Conservation (phyloP, 2,797 vertebrate genomes). For the Pampus argenteus region DNA sequence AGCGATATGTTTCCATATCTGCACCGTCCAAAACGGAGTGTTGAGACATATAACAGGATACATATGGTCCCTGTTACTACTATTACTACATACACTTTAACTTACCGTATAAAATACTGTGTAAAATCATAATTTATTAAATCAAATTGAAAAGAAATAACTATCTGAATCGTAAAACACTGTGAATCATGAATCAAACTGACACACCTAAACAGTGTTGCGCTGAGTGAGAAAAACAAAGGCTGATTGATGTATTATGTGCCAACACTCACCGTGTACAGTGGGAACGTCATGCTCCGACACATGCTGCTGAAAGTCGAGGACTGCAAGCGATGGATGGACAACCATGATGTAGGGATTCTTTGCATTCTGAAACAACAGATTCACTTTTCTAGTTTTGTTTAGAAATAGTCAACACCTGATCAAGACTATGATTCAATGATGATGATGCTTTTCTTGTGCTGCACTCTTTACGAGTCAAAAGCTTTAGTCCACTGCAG, state of each 20-base stretch:
- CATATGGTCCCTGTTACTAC: too few relatives aligned
- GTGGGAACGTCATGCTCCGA: constrained; percentile 77
- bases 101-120: too few relatives aligned
- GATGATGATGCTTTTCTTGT: neutral
- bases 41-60: neutral
- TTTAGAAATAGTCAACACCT: neutral
- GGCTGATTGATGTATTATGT: neutral
- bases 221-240: neutral
- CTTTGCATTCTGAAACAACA: constrained; percentile 62
- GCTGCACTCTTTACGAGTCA: neutral
- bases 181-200: neutral
- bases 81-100: too few relatives aligned
- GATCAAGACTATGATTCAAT: neutral
- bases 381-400: neutral
- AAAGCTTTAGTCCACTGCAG: neutral
- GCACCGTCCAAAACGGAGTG: neutral
- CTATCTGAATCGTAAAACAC: neutral
- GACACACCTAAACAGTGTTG: neutral
- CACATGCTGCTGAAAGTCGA: constrained; percentile 74
- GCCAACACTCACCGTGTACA: constrained; percentile 80
- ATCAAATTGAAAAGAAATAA: neutral
- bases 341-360: constrained; percentile 80
- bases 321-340: constrained; percentile 81
- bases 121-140: neutral
- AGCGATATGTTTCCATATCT: neutral